A percentile compares a stretch with the other conserved stretches of the same genome.
These are phyloP conservation scores for Perodicticus potto DNA, from an alignment of 2,797 vertebrate genomes.

Conservation along the genomic window DNA sequence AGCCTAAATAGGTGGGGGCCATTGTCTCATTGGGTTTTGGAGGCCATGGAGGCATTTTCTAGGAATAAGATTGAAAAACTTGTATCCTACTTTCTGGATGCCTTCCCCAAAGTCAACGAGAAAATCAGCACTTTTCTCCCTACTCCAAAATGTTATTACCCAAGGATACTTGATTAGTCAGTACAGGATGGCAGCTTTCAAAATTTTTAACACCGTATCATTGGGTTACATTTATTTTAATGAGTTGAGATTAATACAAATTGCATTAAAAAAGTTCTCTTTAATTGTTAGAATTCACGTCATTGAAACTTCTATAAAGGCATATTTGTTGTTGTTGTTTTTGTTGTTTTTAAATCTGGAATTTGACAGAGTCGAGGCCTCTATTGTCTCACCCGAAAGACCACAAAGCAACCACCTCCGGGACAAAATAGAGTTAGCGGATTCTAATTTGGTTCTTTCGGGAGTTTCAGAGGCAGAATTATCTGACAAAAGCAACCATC, in stretches of 20 bases:
- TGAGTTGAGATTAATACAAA: background rate
- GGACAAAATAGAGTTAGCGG: background rate
- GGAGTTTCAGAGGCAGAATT: background rate
- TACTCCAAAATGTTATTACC: background rate
- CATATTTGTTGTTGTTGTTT: background rate
- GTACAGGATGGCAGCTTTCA: background rate
- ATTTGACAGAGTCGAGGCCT: background rate
- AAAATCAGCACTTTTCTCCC: background rate
- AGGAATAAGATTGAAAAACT: background rate
- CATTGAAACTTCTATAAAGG: background rate
- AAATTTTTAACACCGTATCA: background rate
- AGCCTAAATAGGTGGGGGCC: too few relatives aligned
- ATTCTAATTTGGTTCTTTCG: background rate
- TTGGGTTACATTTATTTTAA: background rate
- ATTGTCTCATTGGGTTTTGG: background rate
- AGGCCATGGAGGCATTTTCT: background rate
- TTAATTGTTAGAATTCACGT: background rate
- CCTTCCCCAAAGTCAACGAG: background rate
- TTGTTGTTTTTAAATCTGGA: background rate
- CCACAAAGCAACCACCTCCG: background rate
- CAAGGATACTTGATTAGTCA: background rate
- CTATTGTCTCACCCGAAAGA: fast-evolving
- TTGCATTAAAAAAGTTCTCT: background rate
- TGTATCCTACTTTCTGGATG: background rate
- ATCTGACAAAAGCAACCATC: background rate